A percentile compares a stretch with the other conserved stretches of the same genome.
Conservation (phyloP, 2,888 invertebrate species). For the Pimpla rufipes region DNA sequence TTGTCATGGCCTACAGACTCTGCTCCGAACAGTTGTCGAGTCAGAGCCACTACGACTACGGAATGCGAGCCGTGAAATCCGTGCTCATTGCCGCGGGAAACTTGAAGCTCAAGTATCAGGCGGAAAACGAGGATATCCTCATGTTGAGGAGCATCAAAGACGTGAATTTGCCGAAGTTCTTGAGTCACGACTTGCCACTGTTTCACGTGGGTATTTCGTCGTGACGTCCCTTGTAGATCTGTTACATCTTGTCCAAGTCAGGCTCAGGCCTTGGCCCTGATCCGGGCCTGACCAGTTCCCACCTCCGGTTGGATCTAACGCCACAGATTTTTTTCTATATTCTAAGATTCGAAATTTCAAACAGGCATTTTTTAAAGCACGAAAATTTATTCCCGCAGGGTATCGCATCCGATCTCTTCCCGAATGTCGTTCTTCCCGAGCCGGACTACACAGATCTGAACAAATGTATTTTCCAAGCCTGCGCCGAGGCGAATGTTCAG, state of each 20-base stretch:
- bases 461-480: constrained; percentile 88
- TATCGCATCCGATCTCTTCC: constrained; percentile 89
- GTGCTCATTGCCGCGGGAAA: constrained; percentile 89
- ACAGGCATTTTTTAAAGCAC: constrained; percentile 2
- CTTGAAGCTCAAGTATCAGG: constrained; percentile 88
- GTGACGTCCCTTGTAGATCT: background rate
- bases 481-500: constrained; percentile 92
- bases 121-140: constrained; percentile 88
- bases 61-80: constrained; percentile 89
- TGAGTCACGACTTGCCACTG: constrained; percentile 87
- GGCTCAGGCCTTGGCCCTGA: too few species aligned
- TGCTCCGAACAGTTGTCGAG: constrained; percentile 89
- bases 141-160: constrained; percentile 89
- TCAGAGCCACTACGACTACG: constrained; percentile 90
- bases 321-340: too few species aligned
- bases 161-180: constrained; percentile 89
- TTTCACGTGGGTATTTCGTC: constrained; percentile 85
- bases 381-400: constrained; percentile 86
- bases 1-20: constrained; percentile 88
- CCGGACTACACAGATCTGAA: constrained; percentile 93
- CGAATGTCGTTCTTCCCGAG: constrained; percentile 87
- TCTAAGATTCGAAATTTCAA: too few species aligned
- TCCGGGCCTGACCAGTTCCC: too few species aligned
- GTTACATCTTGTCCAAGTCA: too few species aligned
- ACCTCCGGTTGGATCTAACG: too few species aligned